phyloP scores from a whole-genome alignment of 2,797 vertebrate species.

The Mormyrops boulengeri region DNA sequence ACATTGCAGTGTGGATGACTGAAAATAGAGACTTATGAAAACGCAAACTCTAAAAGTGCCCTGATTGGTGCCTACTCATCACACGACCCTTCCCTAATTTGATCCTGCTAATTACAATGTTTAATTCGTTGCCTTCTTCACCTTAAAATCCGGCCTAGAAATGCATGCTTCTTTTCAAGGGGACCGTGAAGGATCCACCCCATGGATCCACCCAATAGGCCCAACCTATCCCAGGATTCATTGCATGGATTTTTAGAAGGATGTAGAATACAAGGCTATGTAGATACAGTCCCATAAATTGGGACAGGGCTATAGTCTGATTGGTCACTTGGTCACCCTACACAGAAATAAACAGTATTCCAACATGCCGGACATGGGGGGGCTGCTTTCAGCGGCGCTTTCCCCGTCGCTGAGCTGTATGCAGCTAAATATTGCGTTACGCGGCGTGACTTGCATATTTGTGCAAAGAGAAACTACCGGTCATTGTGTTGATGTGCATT shows the following conservation, averaged over 20 bases:
- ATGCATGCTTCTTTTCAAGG: not conserved
- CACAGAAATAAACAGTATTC: not conserved
- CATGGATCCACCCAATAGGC: not conserved
- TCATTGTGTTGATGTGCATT: not conserved
- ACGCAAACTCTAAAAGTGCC: too few relatives aligned
- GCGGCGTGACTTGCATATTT: not conserved
- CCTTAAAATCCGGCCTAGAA: not conserved
- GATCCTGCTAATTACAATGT: not conserved
- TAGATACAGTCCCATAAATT: not conserved
- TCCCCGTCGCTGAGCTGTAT: not conserved
- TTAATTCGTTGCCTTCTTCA: not conserved
- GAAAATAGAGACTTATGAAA: too few relatives aligned
- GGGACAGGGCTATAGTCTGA: not conserved
- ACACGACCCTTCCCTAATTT: not conserved
- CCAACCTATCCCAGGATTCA: not conserved
- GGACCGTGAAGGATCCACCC: not conserved
- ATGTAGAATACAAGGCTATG: not conserved
- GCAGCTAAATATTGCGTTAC: not conserved
- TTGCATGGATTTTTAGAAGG: not conserved
- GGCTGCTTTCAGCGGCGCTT: not conserved
- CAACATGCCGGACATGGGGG: not conserved
- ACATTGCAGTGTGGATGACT: too few relatives aligned
- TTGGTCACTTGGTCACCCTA: not conserved
- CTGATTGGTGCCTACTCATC: not conserved
- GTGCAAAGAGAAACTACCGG: not conserved